Evolutionary conservation across 2,113 vertebrate genomes (phyloP).

Genomic region (Salvelinus fontinalis): DNA sequence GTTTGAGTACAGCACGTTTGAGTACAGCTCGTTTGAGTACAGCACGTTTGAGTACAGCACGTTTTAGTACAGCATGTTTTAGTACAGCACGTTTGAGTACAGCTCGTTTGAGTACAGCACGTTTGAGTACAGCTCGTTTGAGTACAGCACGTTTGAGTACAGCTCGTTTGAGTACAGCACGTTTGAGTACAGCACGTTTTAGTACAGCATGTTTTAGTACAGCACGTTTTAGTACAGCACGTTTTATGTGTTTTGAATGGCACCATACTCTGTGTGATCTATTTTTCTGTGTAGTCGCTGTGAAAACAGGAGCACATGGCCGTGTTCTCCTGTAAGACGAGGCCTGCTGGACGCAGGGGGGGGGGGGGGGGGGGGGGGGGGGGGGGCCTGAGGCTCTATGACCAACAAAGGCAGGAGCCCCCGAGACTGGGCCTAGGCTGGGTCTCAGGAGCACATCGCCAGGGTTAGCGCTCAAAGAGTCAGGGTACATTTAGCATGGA

Average conservation of each 20-base stretch:
- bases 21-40: too few relatives aligned
- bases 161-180: too few relatives aligned
- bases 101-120: too few relatives aligned
- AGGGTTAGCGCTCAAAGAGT: slow-evolving; percentile 58
- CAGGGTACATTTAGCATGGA: not conserved
- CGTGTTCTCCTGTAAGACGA: slow-evolving; percentile 80
- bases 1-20: too few relatives aligned
- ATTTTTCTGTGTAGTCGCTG: slow-evolving; percentile 73
- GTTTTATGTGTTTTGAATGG: not conserved
- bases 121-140: too few relatives aligned
- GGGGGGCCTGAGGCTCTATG: slow-evolving; percentile 75
- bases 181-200: too few relatives aligned
- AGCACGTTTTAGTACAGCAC: too few relatives aligned
- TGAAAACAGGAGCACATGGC: slow-evolving; percentile 81
- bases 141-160: too few relatives aligned
- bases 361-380: slow-evolving; percentile 77
- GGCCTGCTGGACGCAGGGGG: slow-evolving; percentile 81
- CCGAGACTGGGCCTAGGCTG: slow-evolving; percentile 76
- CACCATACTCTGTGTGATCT: not conserved
- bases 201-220: too few relatives aligned
- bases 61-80: too few relatives aligned
- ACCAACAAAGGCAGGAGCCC: slow-evolving; percentile 72
- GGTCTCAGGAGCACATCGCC: slow-evolving; percentile 68
- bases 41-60: too few relatives aligned
- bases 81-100: too few relatives aligned